These are phyloP conservation scores for Congeria kusceri DNA, from an alignment of 2,888 invertebrate species.

Conservation along the genomic window DNA sequence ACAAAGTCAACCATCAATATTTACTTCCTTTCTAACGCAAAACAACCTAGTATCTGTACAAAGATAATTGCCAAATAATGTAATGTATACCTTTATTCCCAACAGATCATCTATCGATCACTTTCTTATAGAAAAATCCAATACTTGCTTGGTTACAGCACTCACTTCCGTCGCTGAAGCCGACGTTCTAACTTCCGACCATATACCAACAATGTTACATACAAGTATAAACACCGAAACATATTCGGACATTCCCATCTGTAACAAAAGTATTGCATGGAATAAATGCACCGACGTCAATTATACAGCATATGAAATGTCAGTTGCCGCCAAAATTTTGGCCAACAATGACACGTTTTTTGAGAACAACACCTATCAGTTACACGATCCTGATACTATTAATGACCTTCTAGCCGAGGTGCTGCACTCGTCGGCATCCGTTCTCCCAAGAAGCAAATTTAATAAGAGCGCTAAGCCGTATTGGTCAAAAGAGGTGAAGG, in stretches of 20 bases:
- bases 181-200: slow-evolving; percentile 11
- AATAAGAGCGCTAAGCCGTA: slow-evolving; percentile 33
- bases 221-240: no score
- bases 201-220: slow-evolving; percentile 5
- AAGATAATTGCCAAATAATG: background rate
- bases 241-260: no score
- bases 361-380: background rate
- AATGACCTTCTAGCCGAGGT: no score
- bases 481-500: slow-evolving; percentile 37
- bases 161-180: background rate
- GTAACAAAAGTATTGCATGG: no score
- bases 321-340: background rate
- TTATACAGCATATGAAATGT: no score
- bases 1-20: background rate
- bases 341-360: background rate
- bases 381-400: no score
- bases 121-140: slow-evolving; percentile 17
- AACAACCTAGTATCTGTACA: slow-evolving; percentile 1
- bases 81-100: slow-evolving; percentile 9
- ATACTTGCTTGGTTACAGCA: no score
- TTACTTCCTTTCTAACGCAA: background rate
- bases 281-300: no score
- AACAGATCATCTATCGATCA: slow-evolving; percentile 5
- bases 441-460: slow-evolving; percentile 18
- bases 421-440: background rate